Conservation (phyloP, 2,888 invertebrate species). For the Octodonta nipae region DNA sequence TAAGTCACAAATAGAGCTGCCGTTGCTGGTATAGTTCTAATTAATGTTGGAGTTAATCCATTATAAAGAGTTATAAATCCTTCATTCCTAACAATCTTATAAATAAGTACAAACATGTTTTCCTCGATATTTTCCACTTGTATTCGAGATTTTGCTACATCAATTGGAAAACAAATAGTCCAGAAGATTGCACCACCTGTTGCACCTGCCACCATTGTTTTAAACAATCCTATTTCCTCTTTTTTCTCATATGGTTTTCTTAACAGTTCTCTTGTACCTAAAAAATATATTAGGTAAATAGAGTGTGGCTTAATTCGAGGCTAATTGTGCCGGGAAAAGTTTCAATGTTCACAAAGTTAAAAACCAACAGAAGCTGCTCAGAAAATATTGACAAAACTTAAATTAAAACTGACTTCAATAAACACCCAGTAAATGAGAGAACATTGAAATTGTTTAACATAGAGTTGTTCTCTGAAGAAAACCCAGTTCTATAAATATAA, state of each 20-base stretch:
- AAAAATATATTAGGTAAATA: too few relatives aligned
- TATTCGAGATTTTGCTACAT: conserved; percentile 92
- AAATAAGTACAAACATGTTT: conserved; percentile 48
- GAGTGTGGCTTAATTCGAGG: too few relatives aligned
- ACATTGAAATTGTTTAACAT: too few relatives aligned
- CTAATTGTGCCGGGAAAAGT: too few relatives aligned
- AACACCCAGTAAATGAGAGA: too few relatives aligned
- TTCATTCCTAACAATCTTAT: conserved; percentile 51
- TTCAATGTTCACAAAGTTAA: too few relatives aligned
- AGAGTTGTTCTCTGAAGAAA: too few relatives aligned
- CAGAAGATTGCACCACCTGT: conserved; percentile 83
- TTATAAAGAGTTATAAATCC: conserved; percentile 75
- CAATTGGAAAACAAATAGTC: conserved; percentile 87
- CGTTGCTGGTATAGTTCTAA: conserved; percentile 90
- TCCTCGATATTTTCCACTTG: conserved; percentile 65
- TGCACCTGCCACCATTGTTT: conserved; percentile 81
- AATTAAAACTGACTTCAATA: too few relatives aligned
- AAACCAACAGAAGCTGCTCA: too few relatives aligned
- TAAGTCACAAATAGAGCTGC: conserved; percentile 89
- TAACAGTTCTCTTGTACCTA: conserved; percentile 41
- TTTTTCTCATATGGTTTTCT: conserved; percentile 52
- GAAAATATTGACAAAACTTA: too few relatives aligned
- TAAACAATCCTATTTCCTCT: conserved; percentile 62
- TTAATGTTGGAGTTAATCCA: conserved; percentile 85
- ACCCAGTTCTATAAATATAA: too few relatives aligned